Conservation (phyloP, 2,113 vertebrate genomes). For the Sinocyclocheilus grahami region DNA sequence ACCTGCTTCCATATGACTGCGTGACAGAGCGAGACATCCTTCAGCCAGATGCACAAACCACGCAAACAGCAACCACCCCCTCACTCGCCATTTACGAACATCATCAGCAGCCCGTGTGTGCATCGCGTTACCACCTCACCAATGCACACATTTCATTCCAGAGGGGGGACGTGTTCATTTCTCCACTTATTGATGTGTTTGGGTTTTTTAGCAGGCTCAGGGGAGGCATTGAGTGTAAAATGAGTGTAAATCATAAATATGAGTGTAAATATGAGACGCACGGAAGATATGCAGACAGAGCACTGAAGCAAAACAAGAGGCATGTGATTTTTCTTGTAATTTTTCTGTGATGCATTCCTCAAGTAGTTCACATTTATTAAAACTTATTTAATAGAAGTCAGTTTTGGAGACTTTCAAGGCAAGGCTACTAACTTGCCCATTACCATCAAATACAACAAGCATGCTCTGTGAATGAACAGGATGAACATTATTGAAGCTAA, state of each 20-base stretch:
- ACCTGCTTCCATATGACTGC: not conserved
- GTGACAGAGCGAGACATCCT: slow-evolving; percentile 18
- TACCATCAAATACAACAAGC: not conserved
- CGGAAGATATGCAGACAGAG: not conserved
- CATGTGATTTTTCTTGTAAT: not conserved
- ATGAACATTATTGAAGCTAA: not conserved
- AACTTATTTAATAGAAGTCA: not conserved
- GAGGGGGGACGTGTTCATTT: slow-evolving; percentile 30
- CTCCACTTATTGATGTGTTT: slow-evolving; percentile 41
- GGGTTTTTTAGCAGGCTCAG: not conserved
- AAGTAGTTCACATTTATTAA: not conserved
- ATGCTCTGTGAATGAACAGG: not conserved
- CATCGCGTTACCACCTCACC: not conserved
- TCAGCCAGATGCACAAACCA: slow-evolving; percentile 20
- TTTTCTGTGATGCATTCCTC: not conserved
- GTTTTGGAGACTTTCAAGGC: not conserved
- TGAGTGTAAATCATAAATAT: too few relatives aligned
- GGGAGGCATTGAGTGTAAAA: not conserved
- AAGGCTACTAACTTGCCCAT: not conserved
- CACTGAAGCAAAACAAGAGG: not conserved
- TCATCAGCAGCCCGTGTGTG: slow-evolving; percentile 21
- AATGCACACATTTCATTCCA: slow-evolving; percentile 12
- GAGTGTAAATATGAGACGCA: slow-evolving; percentile 15
- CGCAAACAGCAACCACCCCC: slow-evolving; percentile 35
- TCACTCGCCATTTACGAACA: slow-evolving; percentile 42